Conservation (phyloP, 2,888 invertebrate genomes). For the Smittia sp. region DNA sequence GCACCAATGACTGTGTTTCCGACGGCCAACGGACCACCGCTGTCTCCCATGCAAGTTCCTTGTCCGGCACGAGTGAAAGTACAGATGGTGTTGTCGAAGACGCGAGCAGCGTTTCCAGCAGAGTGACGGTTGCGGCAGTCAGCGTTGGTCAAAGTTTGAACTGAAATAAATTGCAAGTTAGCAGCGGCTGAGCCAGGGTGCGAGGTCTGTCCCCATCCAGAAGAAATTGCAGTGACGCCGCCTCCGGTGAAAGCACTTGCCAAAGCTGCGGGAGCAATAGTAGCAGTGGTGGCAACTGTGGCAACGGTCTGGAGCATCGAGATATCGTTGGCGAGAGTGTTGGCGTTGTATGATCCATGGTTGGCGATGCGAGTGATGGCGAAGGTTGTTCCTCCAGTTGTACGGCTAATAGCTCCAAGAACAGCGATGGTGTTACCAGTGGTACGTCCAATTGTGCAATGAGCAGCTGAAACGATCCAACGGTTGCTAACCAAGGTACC, state of each 20-base stretch:
- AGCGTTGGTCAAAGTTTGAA: constrained; percentile 41
- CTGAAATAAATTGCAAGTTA: constrained; percentile 31
- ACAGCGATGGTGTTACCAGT: constrained; percentile 29
- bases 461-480: constrained; percentile 45
- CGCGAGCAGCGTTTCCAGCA: constrained; percentile 30
- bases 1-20: constrained; percentile 45
- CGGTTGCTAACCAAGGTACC: constrained; percentile 44
- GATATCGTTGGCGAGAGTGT: constrained; percentile 40
- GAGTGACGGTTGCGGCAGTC: constrained; percentile 34
- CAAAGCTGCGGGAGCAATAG: constrained; percentile 32
- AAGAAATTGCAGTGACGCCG: constrained; percentile 21
- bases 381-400: constrained; percentile 40
- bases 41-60: constrained; percentile 44
- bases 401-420: constrained; percentile 38
- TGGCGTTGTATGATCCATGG: constrained; percentile 34
- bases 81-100: constrained; percentile 42
- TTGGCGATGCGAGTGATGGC: constrained; percentile 30
- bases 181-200: constrained; percentile 40
- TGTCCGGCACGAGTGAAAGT: constrained; percentile 37
- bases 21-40: constrained; percentile 45
- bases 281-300: constrained; percentile 6
- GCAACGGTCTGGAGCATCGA: constrained; percentile 24
- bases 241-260: constrained; percentile 41
- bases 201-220: constrained; percentile 42
- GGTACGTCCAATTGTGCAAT: constrained; percentile 43